Percentiles rank a stretch among this genome's conserved stretches.
phyloP scores from a whole-genome alignment of 2,113 vertebrate species.

The Papio anubis region DNA sequence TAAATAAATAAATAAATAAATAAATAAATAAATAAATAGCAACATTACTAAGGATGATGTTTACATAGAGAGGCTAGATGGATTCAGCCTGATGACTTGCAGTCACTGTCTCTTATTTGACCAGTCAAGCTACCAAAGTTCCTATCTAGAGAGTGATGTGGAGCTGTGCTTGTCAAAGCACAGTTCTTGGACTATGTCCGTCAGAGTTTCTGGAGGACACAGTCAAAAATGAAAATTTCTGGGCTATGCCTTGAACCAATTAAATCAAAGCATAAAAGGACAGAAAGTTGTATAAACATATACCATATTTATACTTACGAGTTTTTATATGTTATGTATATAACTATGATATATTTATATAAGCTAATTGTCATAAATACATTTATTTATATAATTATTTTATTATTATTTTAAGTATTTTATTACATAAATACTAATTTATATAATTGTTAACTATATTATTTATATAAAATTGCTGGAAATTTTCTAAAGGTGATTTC shows the following conservation, averaged over 20 bases:
- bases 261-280: neutral
- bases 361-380: neutral
- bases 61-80: neutral
- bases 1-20: too few species aligned
- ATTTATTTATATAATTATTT: neutral
- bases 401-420: neutral
- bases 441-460: neutral
- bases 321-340: neutral
- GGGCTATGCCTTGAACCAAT: neutral
- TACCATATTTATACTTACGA: neutral
- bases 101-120: neutral
- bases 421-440: neutral
- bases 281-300: neutral
- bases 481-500: neutral
- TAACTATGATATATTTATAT: neutral
- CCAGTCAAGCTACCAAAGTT: neutral
- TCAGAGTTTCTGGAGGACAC: neutral
- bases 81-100: neutral
- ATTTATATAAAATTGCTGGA: neutral
- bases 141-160: neutral
- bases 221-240: neutral
- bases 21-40: neutral
- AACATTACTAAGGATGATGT: too few species aligned
- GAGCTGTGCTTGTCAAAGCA: neutral
- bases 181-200: neutral